These are phyloP conservation scores for Agonopterix arenella DNA, from an alignment of 2,888 invertebrate genomes.

Conservation along the genomic window DNA sequence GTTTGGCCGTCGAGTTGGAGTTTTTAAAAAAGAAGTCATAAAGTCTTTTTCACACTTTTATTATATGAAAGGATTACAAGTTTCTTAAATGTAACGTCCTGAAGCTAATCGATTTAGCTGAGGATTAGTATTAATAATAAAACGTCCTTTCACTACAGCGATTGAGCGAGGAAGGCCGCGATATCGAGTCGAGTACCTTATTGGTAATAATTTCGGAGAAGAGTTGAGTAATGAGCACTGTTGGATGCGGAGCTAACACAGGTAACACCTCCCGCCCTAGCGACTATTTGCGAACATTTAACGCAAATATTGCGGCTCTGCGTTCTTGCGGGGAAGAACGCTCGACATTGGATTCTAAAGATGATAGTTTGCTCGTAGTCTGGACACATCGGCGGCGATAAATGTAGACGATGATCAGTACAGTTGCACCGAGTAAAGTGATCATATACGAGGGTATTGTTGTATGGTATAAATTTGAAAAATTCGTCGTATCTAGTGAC, in stretches of 20 bases:
- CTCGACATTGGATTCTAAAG: background rate
- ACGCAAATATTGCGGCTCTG: background rate
- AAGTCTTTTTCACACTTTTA: too few species aligned
- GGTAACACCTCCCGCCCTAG: background rate
- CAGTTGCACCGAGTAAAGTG: background rate
- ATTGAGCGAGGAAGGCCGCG: too few species aligned
- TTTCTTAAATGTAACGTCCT: too few species aligned
- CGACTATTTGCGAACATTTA: background rate
- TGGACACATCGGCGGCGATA: background rate
- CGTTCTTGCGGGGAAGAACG: background rate
- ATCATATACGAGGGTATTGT: background rate
- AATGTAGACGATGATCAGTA: background rate
- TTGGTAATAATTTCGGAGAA: too few species aligned
- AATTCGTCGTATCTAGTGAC: background rate
- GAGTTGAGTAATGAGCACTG: too few species aligned
- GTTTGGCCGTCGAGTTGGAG: too few species aligned
- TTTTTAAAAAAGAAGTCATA: too few species aligned
- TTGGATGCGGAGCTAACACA: too few species aligned
- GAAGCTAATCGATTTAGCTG: too few species aligned
- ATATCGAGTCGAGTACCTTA: background rate
- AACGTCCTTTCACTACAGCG: too few species aligned
- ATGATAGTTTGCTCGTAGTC: background rate
- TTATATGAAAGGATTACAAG: too few species aligned
- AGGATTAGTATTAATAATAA: too few species aligned
- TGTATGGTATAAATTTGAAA: background rate